Evolutionary conservation across 2,113 vertebrate genomes (phyloP), one percentile per base, ranked within the genome.

Genomic region (Pollachius pollachius): DNA sequence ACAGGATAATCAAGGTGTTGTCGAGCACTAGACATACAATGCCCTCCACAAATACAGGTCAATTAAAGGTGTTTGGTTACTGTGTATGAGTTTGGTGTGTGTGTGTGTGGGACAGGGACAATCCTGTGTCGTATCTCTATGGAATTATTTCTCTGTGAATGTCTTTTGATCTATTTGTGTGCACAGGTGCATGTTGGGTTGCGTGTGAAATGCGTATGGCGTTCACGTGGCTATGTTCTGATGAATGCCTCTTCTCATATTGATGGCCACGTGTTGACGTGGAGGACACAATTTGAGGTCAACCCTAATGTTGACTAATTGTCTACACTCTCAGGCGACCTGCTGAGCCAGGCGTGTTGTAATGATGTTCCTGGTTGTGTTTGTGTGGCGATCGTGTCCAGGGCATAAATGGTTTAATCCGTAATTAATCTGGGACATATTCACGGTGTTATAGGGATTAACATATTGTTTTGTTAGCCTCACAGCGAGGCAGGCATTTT

Each of bases 391-490:
- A 67, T 69, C 65, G 57, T 64, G 78, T 81, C 78, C 81, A 23
- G 9, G 37, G 69, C 77, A 76, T 69, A 80, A 82, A 81, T 62
- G 68, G 74, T 83, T 84, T 80, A 82, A 85, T 85, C 77, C 77
- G 68, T 83, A 74, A 89, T 88, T 83, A 87, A 82, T 87, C 79
- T 82, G 52, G 0, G 66, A 76, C 70, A 82, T 84, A 85, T 84
- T 86, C 80, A 76, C 23, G 56, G 67, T 67, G 70, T 77, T 75
- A 80, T 59, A 11, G 56, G 73, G 80, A 89, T 88, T 88, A 87
- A 74, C 87, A 89, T 89, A 76, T 78, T 78, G 80, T 85, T 87
- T 87, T 90, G 85, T 86, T 75, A 30, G 76, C 18, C 23, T 70
- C 72, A 89, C 80, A 89, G 86, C 81, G 71, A 70, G 17, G 17